These are phyloP conservation scores for Todus mexicanus DNA, from an alignment of 2,797 vertebrate genomes.

Conservation along the genomic window DNA sequence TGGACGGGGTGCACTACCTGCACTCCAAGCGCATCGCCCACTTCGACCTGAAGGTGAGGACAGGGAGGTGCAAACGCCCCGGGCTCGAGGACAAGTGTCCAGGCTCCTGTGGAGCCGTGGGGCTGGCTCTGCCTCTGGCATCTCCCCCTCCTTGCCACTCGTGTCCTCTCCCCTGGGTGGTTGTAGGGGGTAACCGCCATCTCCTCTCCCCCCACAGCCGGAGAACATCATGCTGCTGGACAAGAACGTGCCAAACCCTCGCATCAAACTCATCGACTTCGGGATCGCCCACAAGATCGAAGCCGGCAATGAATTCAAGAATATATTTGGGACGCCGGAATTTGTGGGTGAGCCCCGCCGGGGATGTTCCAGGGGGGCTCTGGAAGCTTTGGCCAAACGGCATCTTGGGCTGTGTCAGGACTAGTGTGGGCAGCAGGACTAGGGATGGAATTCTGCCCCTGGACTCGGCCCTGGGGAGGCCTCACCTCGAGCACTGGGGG, in stretches of 20 bases:
- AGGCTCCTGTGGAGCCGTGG: background rate
- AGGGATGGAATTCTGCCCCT: too few relatives aligned
- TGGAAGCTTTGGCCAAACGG: too few relatives aligned
- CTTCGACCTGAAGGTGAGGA: slow-evolving; percentile 94
- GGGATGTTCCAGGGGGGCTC: rapidly evolving
- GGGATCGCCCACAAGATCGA: slow-evolving; percentile 97
- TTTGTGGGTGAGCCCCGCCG: slow-evolving; percentile 85
- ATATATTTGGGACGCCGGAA: slow-evolving; percentile 97
- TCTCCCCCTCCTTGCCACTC: rapidly evolving
- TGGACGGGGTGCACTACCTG: slow-evolving; percentile 94
- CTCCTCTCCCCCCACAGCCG: slow-evolving; percentile 72
- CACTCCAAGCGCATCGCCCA: slow-evolving; percentile 96
- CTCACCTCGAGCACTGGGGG: too few relatives aligned
- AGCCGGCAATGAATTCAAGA: slow-evolving; percentile 97
- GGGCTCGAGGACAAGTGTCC: rapidly evolving
- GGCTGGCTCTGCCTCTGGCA: background rate
- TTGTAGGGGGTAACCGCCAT: rapidly evolving
- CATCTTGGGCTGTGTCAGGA: too few relatives aligned
- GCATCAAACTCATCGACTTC: slow-evolving; percentile 97
- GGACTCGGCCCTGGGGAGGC: too few relatives aligned
- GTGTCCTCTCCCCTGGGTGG: background rate
- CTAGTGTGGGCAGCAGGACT: too few relatives aligned
- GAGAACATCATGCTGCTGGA: slow-evolving; percentile 99
- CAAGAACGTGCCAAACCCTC: slow-evolving; percentile 90
- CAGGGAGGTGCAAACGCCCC: background rate